Percentiles rank a stretch among this genome's conserved stretches.
Conservation (phyloP, 2,888 invertebrate genomes). For the Reticulitermes lucifugus region DNA sequence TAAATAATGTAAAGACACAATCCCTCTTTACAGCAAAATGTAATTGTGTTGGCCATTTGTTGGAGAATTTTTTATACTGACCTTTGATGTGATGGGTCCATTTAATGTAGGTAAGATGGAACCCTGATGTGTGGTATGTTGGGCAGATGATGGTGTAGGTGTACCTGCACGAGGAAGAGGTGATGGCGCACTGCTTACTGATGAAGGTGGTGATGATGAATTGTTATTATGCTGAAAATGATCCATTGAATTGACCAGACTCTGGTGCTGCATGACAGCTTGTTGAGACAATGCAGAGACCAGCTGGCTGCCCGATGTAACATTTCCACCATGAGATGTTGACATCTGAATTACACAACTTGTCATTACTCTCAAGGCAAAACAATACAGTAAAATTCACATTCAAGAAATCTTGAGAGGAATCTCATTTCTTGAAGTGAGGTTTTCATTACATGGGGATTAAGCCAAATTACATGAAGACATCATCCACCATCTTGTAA, state of each 20-base stretch:
- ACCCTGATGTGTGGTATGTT: constrained; percentile 52
- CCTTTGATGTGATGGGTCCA: constrained; percentile 64
- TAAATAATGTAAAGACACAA: too few species aligned
- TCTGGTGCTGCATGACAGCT: constrained; percentile 41
- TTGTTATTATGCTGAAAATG: constrained; percentile 53
- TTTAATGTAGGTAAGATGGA: constrained; percentile 63
- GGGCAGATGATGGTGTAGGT: constrained; percentile 53
- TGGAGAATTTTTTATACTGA: constrained; percentile 49
- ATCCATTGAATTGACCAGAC: constrained; percentile 52
- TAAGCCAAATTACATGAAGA: too few species aligned
- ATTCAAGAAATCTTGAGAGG: too few species aligned
- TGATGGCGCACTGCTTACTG: constrained; percentile 69
- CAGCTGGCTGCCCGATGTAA: constrained; percentile 30
- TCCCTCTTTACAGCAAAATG: too few species aligned
- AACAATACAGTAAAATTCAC: too few species aligned
- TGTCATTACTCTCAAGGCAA: background rate
- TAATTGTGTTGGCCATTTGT: too few species aligned
- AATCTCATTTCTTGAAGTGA: too few species aligned
- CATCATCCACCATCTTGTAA: too few species aligned
- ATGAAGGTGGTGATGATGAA: constrained; percentile 62
- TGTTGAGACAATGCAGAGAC: constrained; percentile 40
- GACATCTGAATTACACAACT: background rate
- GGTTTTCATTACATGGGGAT: too few species aligned
- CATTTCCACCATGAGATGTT: constrained; percentile 25
- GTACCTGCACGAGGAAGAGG: constrained; percentile 62